Base-by-base conservation (phyloP, 1,140 invertebrate species). In the Drosophila oshimai region DNA sequence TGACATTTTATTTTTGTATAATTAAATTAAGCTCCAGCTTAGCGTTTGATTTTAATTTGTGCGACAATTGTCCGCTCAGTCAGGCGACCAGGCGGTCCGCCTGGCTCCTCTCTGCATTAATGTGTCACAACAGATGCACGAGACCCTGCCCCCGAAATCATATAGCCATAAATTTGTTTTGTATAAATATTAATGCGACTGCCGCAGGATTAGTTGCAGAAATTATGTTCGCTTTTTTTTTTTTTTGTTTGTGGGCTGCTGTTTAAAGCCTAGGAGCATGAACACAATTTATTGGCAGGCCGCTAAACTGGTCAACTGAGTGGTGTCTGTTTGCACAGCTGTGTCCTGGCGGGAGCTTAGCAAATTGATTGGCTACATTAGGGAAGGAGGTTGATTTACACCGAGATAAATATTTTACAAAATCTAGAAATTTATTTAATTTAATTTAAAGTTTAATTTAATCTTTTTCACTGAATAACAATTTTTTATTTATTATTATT, bases 21-120 rank as follows among this genome's bases (percentile, higher is more conserved):
- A 87, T 87, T 87, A 88, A 89, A 89, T 87, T 78, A 87, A 87
- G 77, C 81, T 69, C 75, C 50, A 44, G 81, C 76, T 87, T 87
- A 87, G 80, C 80, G 76, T 89, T 89, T 89, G 86, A 89, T 89
- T 89, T 89, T 89, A 89, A 89, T 89, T 89, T 89, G 80, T 89
- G 71, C 84, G 84, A 84, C 84, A 84, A 89, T 89, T 75, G 75
- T 71, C 58, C 62, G 71, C 44, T 60, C 36, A 45, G 54, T 37
- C 68, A 20, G 37, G 22, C 22, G 5, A 31, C 12, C 28, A 26
- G 28, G 44, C 58, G 28, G n/a, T n/a, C 24, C 24, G 29, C 31
- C 12, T 15, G n/a, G 29, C 22, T n/a, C 55, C 47, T 18, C 49
- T 44, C 42, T 75, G 68, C 70, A 73, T 73, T 54, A 72, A 64